Evolutionary conservation across 2,797 vertebrate genomes (phyloP).

Genomic region (Rhynchotus rufescens): DNA sequence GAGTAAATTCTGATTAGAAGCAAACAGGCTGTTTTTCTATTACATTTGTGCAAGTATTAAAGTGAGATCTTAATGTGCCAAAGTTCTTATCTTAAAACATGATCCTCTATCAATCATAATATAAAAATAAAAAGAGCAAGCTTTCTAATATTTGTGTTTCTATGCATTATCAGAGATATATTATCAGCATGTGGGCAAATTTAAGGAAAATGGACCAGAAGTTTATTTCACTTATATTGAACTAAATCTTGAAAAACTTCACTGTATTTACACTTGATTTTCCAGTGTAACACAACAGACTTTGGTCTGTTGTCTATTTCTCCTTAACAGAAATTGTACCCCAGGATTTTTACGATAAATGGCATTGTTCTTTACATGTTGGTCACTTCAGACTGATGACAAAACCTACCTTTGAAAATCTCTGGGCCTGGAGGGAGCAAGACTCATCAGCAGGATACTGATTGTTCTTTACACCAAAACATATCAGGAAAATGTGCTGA

Average conservation of each 20-base stretch:
- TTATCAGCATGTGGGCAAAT: background rate
- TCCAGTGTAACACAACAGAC: background rate
- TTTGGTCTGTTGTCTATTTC: background rate
- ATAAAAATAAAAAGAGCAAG: background rate
- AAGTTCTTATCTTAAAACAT: background rate
- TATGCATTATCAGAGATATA: background rate
- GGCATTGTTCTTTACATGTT: conserved; percentile 11
- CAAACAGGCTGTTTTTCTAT: background rate
- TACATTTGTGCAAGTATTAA: background rate
- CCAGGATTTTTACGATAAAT: background rate
- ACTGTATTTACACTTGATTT: conserved; percentile 7
- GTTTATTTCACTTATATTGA: conserved; percentile 3
- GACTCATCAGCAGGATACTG: conserved; percentile 50
- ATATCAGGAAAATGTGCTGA: conserved; percentile 1
- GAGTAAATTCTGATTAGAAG: background rate
- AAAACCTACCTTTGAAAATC: conserved; percentile 12
- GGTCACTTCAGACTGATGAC: conserved; percentile 1
- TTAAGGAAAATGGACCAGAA: conserved; percentile 29
- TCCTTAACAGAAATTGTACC: background rate
- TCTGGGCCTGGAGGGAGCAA: background rate
- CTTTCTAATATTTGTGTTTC: background rate
- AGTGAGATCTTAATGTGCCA: background rate
- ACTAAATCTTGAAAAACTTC: conserved; percentile 4
- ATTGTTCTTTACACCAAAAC: conserved; percentile 32
- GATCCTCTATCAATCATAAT: background rate